Conservation (phyloP, 2,888 invertebrate species). For the Meteorus cinctellus region DNA sequence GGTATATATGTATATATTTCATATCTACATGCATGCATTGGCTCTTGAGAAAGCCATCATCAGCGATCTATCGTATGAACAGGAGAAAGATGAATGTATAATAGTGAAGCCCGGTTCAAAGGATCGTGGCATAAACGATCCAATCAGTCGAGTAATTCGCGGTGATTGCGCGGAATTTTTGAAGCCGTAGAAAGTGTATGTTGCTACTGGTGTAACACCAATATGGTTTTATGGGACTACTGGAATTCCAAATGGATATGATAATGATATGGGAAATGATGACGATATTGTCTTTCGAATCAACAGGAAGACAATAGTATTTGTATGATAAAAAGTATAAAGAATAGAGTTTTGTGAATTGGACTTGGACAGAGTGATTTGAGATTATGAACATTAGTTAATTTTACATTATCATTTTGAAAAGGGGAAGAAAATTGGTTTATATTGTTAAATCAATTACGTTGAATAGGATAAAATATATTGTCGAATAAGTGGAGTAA, state of each 20-base stretch:
- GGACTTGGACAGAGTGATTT: no score
- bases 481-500: no score
- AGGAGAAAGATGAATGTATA: slow-evolving; percentile 27
- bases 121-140: slow-evolving; percentile 72
- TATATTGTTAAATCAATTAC: no score
- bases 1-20: slow-evolving; percentile 10
- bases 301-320: no score
- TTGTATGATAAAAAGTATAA: no score
- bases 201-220: slow-evolving; percentile 59
- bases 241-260: slow-evolving; percentile 29
- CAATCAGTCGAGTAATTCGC: slow-evolving; percentile 73
- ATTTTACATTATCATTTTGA: no score
- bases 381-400: no score
- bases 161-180: slow-evolving; percentile 70
- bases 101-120: slow-evolving; percentile 65
- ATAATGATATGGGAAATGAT: background rate
- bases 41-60: slow-evolving; percentile 10
- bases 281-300: no score
- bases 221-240: slow-evolving; percentile 46
- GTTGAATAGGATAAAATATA: no score
- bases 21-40: background rate
- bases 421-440: no score
- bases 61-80: background rate
- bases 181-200: slow-evolving; percentile 57
- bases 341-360: no score